Percentiles rank a stretch among this genome's conserved stretches.
These are phyloP conservation scores for Triops cancriformis DNA, from an alignment of 1,140 invertebrate genomes.

Conservation along the genomic window DNA sequence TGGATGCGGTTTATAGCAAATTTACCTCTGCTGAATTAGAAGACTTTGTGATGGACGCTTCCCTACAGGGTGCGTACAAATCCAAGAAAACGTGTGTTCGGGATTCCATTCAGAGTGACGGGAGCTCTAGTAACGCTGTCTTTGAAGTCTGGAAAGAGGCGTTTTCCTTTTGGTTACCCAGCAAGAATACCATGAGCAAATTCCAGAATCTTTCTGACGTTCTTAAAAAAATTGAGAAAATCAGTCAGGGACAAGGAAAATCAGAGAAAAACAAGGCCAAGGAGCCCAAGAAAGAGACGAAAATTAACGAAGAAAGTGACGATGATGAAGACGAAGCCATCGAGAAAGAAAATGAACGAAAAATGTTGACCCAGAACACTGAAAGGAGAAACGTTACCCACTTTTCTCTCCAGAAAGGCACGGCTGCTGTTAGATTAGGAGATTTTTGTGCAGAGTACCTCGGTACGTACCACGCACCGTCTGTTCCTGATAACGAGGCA, in stretches of 20 bases:
- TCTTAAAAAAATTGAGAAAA: no score
- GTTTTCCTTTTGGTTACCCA: no score
- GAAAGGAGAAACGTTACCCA: neutral
- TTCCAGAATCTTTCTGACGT: no score
- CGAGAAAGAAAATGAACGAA: conserved; percentile 16
- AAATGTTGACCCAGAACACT: neutral
- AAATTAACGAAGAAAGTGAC: neutral
- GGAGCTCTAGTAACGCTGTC: no score
- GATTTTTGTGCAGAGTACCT: neutral
- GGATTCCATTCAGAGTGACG: no score
- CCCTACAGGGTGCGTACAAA: neutral
- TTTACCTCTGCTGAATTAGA: neutral
- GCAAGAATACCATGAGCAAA: no score
- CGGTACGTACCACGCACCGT: neutral
- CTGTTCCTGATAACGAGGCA: no score
- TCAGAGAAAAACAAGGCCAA: neutral
- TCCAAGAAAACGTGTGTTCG: no score
- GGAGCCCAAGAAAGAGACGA: neutral
- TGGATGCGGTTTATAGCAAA: neutral
- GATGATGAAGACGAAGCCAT: conserved; percentile 16
- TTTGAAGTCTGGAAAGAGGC: no score
- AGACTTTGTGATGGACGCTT: neutral
- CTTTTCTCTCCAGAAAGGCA: neutral
- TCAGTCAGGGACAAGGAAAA: neutral
- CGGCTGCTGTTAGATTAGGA: neutral